Conservation (phyloP, 2,888 invertebrate genomes). For the Rosalia funebris region DNA sequence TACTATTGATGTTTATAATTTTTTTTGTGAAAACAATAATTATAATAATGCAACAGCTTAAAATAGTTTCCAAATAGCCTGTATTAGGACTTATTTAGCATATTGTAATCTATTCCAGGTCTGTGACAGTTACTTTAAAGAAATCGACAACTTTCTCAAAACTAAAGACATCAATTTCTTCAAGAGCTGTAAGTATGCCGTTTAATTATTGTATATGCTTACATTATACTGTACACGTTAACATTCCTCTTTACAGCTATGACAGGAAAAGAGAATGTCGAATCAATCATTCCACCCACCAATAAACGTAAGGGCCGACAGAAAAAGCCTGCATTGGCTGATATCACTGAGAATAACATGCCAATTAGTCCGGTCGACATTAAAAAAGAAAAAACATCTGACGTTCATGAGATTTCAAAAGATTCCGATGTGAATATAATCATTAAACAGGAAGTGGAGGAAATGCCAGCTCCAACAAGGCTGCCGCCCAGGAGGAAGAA, state of each 20-base stretch:
- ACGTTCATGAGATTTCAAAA: not conserved
- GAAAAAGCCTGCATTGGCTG: slow-evolving; percentile 16
- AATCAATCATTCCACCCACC: not conserved
- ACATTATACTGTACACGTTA: not conserved
- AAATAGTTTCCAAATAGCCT: not conserved
- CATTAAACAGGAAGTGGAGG: slow-evolving; percentile 33
- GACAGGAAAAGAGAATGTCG: slow-evolving; percentile 11
- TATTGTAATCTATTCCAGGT: slow-evolving; percentile 4
- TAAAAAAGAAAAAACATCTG: slow-evolving; percentile 19
- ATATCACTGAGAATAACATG: slow-evolving; percentile 17
- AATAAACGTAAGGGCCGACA: slow-evolving; percentile 8
- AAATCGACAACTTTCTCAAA: slow-evolving; percentile 5
- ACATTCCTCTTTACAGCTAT: not conserved
- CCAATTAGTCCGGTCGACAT: not conserved
- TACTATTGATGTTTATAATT: no score
- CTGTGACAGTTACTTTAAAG: slow-evolving; percentile 11
- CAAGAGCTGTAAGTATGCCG: slow-evolving; percentile 6
- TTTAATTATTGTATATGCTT: not conserved
- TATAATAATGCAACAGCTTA: not conserved
- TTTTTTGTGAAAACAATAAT: not conserved
- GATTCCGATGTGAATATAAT: not conserved
- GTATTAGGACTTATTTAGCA: not conserved
- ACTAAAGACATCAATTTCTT: slow-evolving; percentile 1
- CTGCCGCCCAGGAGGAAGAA: slow-evolving; percentile 47
- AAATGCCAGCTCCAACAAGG: slow-evolving; percentile 50